These are phyloP conservation scores for Ditylenchus dipsaci DNA, from an alignment of 1,140 invertebrate genomes.

Conservation along the genomic window DNA sequence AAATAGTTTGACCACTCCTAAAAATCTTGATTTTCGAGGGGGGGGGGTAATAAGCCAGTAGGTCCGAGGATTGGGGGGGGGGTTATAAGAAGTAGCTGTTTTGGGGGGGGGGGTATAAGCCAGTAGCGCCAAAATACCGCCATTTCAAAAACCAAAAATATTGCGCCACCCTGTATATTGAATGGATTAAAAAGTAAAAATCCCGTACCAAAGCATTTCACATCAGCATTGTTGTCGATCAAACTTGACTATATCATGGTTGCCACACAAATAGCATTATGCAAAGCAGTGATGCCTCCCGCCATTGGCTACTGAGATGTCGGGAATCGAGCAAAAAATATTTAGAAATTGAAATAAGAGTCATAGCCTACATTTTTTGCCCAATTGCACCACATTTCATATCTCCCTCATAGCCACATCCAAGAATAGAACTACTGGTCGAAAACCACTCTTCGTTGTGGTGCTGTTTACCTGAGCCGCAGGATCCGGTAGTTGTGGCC, in stretches of 20 bases:
- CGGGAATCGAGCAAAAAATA: constrained; percentile 60
- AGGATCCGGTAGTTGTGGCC: constrained; percentile 23
- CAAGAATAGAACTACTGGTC: constrained; percentile 89
- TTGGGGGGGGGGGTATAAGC: too few species aligned
- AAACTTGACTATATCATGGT: constrained; percentile 96
- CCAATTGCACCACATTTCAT: constrained; percentile 89
- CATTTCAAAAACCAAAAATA: too few species aligned
- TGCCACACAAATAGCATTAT: constrained; percentile 98
- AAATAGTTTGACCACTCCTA: too few species aligned
- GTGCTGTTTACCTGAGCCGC: constrained; percentile 9
- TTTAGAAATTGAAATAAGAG: not conserved
- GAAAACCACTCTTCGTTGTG: constrained; percentile 77
- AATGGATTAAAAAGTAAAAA: not conserved
- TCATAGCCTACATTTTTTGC: constrained; percentile 72
- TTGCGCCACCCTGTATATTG: not conserved
- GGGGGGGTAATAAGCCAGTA: too few species aligned
- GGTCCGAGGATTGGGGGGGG: too few species aligned
- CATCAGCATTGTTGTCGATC: constrained; percentile 94
- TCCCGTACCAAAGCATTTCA: constrained; percentile 83
- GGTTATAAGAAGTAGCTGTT: too few species aligned
- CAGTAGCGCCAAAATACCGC: too few species aligned
- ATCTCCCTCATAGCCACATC: constrained; percentile 97
- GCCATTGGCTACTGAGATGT: constrained; percentile 92
- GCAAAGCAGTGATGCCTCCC: constrained; percentile 94
- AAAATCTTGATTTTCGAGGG: too few species aligned